Evolutionary conservation across 2,888 invertebrate genomes (phyloP).

Genomic region (Nomada goodeniana): DNA sequence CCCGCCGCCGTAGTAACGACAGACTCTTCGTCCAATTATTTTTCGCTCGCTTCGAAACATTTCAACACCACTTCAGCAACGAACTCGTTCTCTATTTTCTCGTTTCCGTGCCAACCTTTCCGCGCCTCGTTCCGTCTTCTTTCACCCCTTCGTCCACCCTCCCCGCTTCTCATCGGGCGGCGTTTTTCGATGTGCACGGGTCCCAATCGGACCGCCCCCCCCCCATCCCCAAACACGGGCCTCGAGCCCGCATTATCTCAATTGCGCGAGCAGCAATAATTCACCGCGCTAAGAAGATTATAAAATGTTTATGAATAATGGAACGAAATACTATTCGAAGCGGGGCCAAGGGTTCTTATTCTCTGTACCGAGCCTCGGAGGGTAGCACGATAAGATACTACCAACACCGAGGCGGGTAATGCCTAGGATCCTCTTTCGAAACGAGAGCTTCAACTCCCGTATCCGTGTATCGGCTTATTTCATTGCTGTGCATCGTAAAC

Average conservation of each 20-base stretch:
- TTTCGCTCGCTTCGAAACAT: conserved; percentile 80
- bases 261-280: conserved; percentile 77
- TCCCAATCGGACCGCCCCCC: conserved; percentile 36
- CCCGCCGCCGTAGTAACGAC: conserved; percentile 74
- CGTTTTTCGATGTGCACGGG: conserved; percentile 40
- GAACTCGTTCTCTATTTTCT: conserved; percentile 71
- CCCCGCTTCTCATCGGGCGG: conserved; percentile 30
- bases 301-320: conserved; percentile 82
- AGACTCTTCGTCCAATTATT: conserved; percentile 82
- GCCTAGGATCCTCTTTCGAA: conserved; percentile 33
- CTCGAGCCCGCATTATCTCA: conserved; percentile 73
- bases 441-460: conserved; percentile 20
- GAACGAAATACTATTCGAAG: conserved; percentile 75
- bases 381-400: conserved; percentile 45
- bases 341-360: conserved; percentile 50
- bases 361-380: conserved; percentile 31
- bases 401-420: conserved; percentile 49
- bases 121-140: conserved; percentile 37
- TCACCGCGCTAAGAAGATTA: conserved; percentile 80
- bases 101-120: conserved; percentile 68
- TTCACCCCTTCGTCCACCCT: conserved; percentile 25
- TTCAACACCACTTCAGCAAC: conserved; percentile 79
- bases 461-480: conserved; percentile 51
- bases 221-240: conserved; percentile 35
- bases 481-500: conserved; percentile 56